Percentiles rank a stretch among this genome's conserved stretches.
Conservation (phyloP, 2,797 vertebrate species). For the Limosa lapponica region DNA sequence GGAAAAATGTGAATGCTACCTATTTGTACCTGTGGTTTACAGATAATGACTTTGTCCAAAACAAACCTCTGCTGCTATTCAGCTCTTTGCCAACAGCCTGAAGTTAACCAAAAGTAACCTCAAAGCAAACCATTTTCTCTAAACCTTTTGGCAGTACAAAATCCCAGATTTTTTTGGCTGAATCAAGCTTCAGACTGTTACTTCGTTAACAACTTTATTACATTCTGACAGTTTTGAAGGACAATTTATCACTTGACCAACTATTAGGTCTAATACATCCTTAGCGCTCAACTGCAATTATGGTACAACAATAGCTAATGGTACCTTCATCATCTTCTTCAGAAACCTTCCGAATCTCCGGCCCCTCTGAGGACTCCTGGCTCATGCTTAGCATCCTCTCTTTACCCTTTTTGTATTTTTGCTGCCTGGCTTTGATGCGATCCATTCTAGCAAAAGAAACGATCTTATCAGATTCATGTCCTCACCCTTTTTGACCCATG, state of each 20-base stretch:
- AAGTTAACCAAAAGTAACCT: neutral
- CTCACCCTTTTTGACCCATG: neutral
- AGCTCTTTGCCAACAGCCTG: neutral
- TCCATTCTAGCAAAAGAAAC: conserved; percentile 90
- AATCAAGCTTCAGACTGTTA: neutral
- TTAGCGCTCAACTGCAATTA: neutral
- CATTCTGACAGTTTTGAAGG: neutral
- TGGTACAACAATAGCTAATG: neutral
- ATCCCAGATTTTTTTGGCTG: neutral
- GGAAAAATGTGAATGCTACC: neutral
- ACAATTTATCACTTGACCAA: neutral
- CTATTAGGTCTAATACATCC: neutral
- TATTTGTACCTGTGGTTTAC: neutral
- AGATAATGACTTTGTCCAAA: neutral
- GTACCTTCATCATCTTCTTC: conserved; percentile 89
- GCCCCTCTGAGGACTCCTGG: conserved; percentile 89
- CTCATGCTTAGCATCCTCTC: conserved; percentile 94
- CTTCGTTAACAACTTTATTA: neutral
- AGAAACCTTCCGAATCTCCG: conserved; percentile 80
- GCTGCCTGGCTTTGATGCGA: conserved; percentile 96
- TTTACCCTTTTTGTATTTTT: conserved; percentile 99
- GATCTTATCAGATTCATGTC: neutral
- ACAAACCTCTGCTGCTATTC: neutral
- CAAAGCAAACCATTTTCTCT: neutral
- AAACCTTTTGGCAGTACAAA: neutral